Evolutionary conservation across 2,888 invertebrate species (phyloP).

Genomic region (Salticus scenicus): DNA sequence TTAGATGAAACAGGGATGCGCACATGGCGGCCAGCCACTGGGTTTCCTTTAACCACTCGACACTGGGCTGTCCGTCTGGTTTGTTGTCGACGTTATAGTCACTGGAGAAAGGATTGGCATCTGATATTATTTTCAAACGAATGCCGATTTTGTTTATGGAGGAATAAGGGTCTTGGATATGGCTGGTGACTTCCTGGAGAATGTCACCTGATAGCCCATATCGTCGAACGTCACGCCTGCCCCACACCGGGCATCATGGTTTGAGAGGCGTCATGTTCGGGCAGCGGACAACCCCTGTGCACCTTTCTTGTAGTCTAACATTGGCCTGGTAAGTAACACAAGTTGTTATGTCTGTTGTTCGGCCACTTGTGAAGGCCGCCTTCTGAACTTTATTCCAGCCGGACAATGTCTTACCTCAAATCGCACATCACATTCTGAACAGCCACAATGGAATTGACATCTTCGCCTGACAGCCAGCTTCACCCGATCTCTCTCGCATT

Average conservation of each 20-base stretch:
- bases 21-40: not conserved
- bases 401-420: no score
- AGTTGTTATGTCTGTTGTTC: no score
- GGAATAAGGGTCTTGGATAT: not conserved
- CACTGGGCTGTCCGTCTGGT: not conserved
- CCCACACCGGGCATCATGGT: not conserved
- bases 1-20: conserved; percentile 5
- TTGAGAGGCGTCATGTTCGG: not conserved
- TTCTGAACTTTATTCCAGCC: no score
- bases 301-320: not conserved
- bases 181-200: no score
- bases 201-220: no score
- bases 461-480: no score
- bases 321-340: not conserved
- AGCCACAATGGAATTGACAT: no score
- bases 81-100: not conserved
- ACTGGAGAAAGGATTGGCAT: not conserved
- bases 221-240: no score
- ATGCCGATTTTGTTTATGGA: not conserved
- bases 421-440: no score
- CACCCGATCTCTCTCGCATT: no score
- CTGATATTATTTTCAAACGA: not conserved
- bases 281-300: not conserved
- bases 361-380: no score
- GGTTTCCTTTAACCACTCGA: not conserved